These are phyloP conservation scores for Alethe diademata DNA, from an alignment of 2,113 vertebrate species.

Conservation along the genomic window DNA sequence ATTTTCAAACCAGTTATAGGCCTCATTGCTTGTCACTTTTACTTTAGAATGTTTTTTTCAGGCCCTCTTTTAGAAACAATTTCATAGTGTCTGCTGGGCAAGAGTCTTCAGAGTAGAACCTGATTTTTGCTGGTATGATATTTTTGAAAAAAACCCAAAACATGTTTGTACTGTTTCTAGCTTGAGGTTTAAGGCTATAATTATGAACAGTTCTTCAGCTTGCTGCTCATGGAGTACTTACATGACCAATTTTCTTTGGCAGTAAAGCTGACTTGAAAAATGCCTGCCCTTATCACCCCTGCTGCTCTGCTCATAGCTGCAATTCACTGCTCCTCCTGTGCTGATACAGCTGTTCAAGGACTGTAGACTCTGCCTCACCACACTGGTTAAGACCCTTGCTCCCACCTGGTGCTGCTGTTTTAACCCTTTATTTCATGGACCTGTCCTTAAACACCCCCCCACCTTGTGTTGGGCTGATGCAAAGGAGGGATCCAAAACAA, in stretches of 20 bases:
- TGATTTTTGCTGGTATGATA: not conserved
- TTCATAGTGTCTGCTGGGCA: not conserved
- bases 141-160: not conserved
- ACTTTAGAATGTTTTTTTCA: not conserved
- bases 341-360: not conserved
- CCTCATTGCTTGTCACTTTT: not conserved
- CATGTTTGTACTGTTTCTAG: not conserved
- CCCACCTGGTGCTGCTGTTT: not conserved
- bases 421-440: not conserved
- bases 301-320: not conserved
- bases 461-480: not conserved
- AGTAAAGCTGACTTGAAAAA: not conserved
- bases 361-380: not conserved
- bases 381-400: not conserved
- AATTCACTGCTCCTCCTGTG: not conserved
- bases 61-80: not conserved
- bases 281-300: not conserved
- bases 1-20: not conserved
- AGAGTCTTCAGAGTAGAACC: not conserved
- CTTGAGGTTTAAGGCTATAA: not conserved
- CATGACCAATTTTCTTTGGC: not conserved
- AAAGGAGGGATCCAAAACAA: not conserved
- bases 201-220: not conserved
- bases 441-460: accelerated
- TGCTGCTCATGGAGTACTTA: not conserved